Base-by-base conservation (phyloP, 2,113 vertebrate species). In the Rhabdomys dilectus region DNA sequence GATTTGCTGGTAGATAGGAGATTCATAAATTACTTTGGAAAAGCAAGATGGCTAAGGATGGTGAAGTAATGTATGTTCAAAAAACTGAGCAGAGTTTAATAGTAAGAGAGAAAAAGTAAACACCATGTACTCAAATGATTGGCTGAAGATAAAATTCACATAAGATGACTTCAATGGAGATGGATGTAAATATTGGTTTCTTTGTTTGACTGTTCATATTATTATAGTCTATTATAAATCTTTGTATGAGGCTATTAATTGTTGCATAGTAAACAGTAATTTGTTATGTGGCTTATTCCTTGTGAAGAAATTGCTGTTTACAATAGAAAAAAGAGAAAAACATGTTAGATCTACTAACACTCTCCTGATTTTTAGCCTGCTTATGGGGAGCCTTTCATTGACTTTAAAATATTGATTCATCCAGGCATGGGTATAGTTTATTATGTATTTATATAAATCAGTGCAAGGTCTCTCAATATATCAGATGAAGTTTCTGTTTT, bases 111-210 rank as follows among this genome's bases (percentile, higher is more conserved):
- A 91, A 92, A 75, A 96, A 95, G 85, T 97, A 34, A 95, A 91
- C 26, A 56, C 4, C 36, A 56, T 92, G 12, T 91, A 77, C 60
- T 51, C 58, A 26, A 97, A 17, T 22, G 19, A 88, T 73, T 66
- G 51, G 53, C 91, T 42, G 5, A 97, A 10, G 60, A 86, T 91
- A 81, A 88, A 96, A 96, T 93, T 96, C 0, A 73, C 39, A 86
- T 91, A 93, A 96, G 96, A 92, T 97, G 93, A 42, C 58, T 80
- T 95, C 96, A 96, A 64, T 96, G 34, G n/a, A 75, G 24, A 77
- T 87, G 29, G 3, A 58, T 73, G 5, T 93, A 15, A 60, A 70
- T 96, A 91, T 94, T 0, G 45, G 39, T 76, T 58, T 85, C 4
- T 87, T 88, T 88, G 51, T 66, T 84, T 22, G 56, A 96, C 24